phyloP scores from a whole-genome alignment of 1,140 invertebrate species.

The Drosophila simulans region DNA sequence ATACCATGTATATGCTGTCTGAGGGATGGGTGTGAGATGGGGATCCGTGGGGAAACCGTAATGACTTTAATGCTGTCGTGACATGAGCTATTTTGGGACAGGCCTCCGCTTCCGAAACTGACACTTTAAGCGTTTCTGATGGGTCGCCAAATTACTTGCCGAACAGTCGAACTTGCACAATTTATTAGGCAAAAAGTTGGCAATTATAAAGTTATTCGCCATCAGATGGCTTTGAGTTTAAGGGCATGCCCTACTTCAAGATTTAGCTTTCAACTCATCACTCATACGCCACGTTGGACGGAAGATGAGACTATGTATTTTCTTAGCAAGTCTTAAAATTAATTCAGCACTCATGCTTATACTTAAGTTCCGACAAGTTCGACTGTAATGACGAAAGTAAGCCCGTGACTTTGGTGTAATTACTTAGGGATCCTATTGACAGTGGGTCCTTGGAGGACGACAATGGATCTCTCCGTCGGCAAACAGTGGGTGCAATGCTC shows the following conservation, averaged over 20 bases:
- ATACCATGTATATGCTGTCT: slow-evolving; percentile 6
- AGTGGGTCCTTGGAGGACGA: slow-evolving; percentile 6
- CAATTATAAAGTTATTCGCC: background rate
- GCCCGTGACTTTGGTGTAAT: slow-evolving; percentile 29
- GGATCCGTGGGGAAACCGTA: background rate
- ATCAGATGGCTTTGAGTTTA: no score
- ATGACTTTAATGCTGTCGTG: slow-evolving; percentile 31
- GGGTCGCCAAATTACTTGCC: slow-evolving; percentile 4
- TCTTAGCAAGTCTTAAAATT: no score
- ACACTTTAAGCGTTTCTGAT: slow-evolving; percentile 21
- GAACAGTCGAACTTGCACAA: slow-evolving; percentile 1
- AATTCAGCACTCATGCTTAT: background rate
- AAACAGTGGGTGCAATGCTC: slow-evolving; percentile 26
- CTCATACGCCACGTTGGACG: background rate
- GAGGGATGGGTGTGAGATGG: slow-evolving; percentile 1
- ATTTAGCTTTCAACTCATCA: background rate
- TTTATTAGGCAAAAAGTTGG: background rate
- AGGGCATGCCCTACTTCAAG: no score
- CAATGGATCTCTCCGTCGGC: slow-evolving; percentile 5
- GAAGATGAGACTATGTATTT: no score
- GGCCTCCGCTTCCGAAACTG: background rate
- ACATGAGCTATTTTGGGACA: slow-evolving; percentile 31
- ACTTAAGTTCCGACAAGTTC: slow-evolving; percentile 13
- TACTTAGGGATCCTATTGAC: slow-evolving; percentile 34
- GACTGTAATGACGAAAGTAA: slow-evolving; percentile 5